A percentile compares a stretch with the other conserved stretches of the same genome.
Conservation (phyloP, 1,140 invertebrate genomes). For the Drosophila murphyi region DNA sequence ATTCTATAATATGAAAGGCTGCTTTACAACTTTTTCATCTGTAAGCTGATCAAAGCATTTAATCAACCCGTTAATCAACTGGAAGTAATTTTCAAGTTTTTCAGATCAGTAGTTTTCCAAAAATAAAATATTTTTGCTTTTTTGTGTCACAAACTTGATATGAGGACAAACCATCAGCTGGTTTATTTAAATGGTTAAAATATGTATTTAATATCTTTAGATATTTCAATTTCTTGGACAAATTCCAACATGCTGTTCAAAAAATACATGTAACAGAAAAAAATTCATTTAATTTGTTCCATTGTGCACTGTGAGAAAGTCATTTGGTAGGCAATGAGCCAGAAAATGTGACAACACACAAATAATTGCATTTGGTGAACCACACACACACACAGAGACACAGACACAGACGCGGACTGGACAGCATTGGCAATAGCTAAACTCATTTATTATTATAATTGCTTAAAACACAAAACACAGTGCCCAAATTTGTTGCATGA, state of each 20-base stretch:
- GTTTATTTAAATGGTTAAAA: too few relatives aligned
- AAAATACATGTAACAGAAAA: too few relatives aligned
- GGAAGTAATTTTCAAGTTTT: too few relatives aligned
- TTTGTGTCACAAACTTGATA: too few relatives aligned
- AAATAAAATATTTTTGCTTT: not conserved
- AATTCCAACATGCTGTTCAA: too few relatives aligned
- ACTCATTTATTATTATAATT: conserved; percentile 80
- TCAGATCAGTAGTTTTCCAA: not conserved
- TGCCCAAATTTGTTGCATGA: conserved; percentile 30
- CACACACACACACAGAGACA: conserved; percentile 17
- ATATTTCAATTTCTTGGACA: too few relatives aligned
- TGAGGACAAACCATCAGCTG: too few relatives aligned
- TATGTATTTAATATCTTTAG: too few relatives aligned
- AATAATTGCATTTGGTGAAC: conserved; percentile 45
- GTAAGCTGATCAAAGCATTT: too few relatives aligned
- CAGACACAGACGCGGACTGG: conserved; percentile 12
- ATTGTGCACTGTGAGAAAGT: conserved; percentile 8
- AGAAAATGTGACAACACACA: conserved; percentile 35
- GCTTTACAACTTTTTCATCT: too few relatives aligned
- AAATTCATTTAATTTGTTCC: not conserved
- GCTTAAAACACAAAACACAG: conserved; percentile 41
- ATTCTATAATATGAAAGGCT: too few relatives aligned
- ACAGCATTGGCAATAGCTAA: conserved; percentile 24
- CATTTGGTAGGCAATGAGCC: conserved; percentile 27
- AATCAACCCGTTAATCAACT: too few relatives aligned